These are phyloP conservation scores for Cordilura impudica DNA, from an alignment of 2,888 invertebrate species.

Conservation along the genomic window DNA sequence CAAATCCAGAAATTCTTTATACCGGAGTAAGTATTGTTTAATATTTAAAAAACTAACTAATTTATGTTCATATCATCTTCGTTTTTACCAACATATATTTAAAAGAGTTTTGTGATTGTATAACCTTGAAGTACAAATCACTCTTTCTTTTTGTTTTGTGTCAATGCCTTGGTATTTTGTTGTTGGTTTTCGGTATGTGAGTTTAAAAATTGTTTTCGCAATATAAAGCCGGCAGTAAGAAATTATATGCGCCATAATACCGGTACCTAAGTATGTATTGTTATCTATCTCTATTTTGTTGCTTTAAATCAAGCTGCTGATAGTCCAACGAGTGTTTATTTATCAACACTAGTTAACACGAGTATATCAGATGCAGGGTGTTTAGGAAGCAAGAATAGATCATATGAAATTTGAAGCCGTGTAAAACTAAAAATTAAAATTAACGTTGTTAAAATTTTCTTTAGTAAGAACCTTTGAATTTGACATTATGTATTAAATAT, in stretches of 20 bases:
- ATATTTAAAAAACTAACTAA: background rate
- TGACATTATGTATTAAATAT: too few species aligned
- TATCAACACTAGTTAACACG: background rate
- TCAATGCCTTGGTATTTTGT: background rate
- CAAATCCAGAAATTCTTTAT: slow-evolving; percentile 86
- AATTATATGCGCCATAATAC: background rate
- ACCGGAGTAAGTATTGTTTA: slow-evolving; percentile 82
- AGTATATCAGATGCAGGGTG: too few species aligned
- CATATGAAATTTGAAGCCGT: too few species aligned
- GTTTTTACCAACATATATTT: background rate
- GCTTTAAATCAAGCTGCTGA: background rate
- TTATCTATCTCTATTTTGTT: background rate
- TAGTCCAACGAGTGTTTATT: background rate
- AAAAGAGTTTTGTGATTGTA: background rate
- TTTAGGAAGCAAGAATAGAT: too few species aligned
- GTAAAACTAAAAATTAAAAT: too few species aligned
- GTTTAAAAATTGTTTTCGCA: background rate
- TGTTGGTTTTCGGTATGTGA: background rate
- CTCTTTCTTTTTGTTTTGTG: background rate
- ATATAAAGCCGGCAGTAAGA: slow-evolving; percentile 6
- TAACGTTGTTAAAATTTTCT: too few species aligned
- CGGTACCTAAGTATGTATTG: background rate
- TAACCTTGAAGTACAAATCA: slow-evolving; percentile 7
- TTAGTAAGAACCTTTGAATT: too few species aligned
- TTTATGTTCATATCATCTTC: background rate